Conservation (phyloP, 2,113 vertebrate genomes). For the Platysteira castanea region DNA sequence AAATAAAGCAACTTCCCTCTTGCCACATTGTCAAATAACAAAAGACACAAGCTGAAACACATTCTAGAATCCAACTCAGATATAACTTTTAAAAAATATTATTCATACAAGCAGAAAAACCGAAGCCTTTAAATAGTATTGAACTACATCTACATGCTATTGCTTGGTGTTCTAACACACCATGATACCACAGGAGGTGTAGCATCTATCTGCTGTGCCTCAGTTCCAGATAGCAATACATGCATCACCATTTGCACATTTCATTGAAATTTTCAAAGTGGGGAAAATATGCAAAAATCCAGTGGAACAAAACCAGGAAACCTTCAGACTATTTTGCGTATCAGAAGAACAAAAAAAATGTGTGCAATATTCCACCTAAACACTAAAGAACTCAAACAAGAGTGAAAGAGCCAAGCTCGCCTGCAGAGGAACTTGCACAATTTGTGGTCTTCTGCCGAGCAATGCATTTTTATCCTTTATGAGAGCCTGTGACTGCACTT, state of each 20-base stretch:
- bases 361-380: not conserved
- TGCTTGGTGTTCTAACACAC: not conserved
- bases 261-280: not conserved
- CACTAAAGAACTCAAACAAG: not conserved
- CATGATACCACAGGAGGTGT: not conserved
- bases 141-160: not conserved
- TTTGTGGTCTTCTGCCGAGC: not conserved
- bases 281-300: not conserved
- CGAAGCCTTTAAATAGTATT: not conserved
- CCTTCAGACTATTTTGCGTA: not conserved
- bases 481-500: not conserved
- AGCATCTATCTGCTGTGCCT: not conserved
- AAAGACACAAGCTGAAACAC: not conserved
- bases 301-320: not conserved
- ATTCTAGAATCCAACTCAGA: not conserved
- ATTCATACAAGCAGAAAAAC: not conserved
- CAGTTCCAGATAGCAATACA: not conserved
- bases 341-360: not conserved
- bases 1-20: not conserved
- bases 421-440: not conserved
- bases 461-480: not conserved
- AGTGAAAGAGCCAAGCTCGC: not conserved
- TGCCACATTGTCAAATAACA: not conserved
- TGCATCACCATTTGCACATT: not conserved
- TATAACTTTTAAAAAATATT: not conserved